Base-by-base conservation (phyloP, 2,113 vertebrate species). In the Coregonus clupeaformis region DNA sequence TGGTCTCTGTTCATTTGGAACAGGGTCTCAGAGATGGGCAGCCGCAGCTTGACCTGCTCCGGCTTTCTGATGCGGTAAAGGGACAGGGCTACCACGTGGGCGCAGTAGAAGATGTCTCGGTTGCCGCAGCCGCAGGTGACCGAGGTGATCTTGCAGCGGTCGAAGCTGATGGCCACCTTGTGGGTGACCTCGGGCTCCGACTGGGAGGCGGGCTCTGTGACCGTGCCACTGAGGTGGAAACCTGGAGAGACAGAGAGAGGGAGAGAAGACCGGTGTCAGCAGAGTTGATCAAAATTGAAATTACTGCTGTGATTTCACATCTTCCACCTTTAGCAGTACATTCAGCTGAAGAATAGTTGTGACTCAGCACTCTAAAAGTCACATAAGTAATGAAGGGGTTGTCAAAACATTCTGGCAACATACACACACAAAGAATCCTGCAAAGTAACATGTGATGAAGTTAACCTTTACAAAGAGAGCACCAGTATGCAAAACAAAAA, bases 1-100 rank as follows among this genome's bases (percentile, higher is more conserved):
- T 99, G 98, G 90, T 99, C 98, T 80, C 98, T 92, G 92, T 98
- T 99, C 97, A 99, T 98, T 93, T 99, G 98, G 91, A 98, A 99
- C 91, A 99, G 93, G 71, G 98, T 99, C 92, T 99, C 98, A 76
- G 98, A 99, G 91, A 99, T 99, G 87, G 98, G 97, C 93, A 99
- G 92, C 92, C 98, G 94, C 74, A 99, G 92, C 93, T 99, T 98
- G 86, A 99, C 97, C 93, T 97, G 96, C 76, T 99, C 98, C 1
- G 98, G 96, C 80, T 97, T 98, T 84, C 98, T 97, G 86, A 99
- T 99, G 74, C 98, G 93, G 89, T 98, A 98, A 69, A 99, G 95
- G 0, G 98, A 98, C 71, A 99, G 96, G 0, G 98, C 98, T 89
- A 98, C 98, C 66, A 99, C 98, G 0, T 99, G 98, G 52, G 98